A percentile compares a stretch with the other conserved stretches of the same genome.
phyloP scores from a whole-genome alignment of 2,113 vertebrate genomes.

The Theristicus caerulescens region DNA sequence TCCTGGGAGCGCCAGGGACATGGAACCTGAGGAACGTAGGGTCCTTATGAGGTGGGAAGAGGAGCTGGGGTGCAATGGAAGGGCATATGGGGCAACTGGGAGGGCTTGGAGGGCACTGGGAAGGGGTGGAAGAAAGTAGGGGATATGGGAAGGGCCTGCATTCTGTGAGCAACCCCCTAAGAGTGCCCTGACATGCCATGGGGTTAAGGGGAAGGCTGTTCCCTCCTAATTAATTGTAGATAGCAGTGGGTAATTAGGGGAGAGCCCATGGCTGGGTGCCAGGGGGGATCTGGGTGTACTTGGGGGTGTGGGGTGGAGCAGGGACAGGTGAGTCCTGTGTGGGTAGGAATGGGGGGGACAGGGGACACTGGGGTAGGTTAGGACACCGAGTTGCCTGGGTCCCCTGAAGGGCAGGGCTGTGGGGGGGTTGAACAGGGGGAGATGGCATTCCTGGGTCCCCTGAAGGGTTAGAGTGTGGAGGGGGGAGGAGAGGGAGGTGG shows the following conservation, averaged over 20 bases:
- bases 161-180: neutral
- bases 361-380: no score
- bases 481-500: neutral
- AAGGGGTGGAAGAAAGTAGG: neutral
- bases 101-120: neutral
- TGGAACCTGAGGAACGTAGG: neutral
- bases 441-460: neutral
- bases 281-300: neutral
- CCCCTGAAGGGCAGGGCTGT: neutral
- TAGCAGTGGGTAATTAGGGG: neutral
- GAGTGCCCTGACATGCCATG: neutral
- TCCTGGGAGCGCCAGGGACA: neutral
- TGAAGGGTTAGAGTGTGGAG: neutral
- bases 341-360: neutral
- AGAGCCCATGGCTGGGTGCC: neutral
- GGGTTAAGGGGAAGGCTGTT: neutral
- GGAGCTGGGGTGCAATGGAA: neutral
- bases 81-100: neutral
- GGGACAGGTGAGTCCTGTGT: neutral
- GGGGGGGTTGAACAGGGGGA: neutral
- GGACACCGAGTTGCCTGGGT: neutral
- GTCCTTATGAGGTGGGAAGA: neutral
- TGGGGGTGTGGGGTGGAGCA: neutral
- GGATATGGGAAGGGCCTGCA: neutral
- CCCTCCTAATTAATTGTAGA: neutral